Evolutionary conservation across 1,140 invertebrate species (phyloP).

Genomic region (Neodiprion lecontei): DNA sequence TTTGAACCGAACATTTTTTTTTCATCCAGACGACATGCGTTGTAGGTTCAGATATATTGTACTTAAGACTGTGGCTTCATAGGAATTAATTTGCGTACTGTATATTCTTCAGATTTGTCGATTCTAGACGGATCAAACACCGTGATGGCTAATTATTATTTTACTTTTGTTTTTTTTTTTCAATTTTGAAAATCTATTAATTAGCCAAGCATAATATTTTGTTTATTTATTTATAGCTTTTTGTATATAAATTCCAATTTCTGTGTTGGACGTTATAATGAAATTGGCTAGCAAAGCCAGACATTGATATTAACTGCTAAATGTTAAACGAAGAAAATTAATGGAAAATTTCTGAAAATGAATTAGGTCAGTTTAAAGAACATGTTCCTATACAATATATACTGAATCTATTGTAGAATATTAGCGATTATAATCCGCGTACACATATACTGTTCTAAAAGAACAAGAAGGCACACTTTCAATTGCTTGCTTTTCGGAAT

Average conservation of each 20-base stretch:
- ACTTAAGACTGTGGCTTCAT: conserved; percentile 51
- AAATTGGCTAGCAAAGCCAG: conserved; percentile 24
- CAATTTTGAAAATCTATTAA: neutral
- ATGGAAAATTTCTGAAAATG: neutral
- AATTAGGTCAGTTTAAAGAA: neutral
- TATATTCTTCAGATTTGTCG: conserved; percentile 30
- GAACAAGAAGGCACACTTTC: neutral
- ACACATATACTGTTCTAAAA: neutral
- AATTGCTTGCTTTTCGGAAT: neutral
- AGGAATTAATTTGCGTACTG: conserved; percentile 42
- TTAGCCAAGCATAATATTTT: neutral
- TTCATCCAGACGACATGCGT: conserved; percentile 20
- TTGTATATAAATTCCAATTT: conserved; percentile 51
- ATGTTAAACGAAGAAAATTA: neutral
- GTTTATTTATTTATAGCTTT: conserved; percentile 22
- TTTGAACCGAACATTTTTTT: conserved; percentile 1
- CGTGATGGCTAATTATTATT: neutral
- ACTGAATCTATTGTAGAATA: conserved; percentile 1
- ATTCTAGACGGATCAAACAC: conserved; percentile 17
- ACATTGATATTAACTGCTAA: neutral
- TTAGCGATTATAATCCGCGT: neutral
- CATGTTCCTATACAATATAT: conserved; percentile 3
- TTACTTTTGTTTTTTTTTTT: conserved; percentile 1
- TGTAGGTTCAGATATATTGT: conserved; percentile 50
- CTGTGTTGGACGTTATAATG: conserved; percentile 31